Base-by-base conservation (phyloP, 2,888 invertebrate species). In the Polyploca ridens region DNA sequence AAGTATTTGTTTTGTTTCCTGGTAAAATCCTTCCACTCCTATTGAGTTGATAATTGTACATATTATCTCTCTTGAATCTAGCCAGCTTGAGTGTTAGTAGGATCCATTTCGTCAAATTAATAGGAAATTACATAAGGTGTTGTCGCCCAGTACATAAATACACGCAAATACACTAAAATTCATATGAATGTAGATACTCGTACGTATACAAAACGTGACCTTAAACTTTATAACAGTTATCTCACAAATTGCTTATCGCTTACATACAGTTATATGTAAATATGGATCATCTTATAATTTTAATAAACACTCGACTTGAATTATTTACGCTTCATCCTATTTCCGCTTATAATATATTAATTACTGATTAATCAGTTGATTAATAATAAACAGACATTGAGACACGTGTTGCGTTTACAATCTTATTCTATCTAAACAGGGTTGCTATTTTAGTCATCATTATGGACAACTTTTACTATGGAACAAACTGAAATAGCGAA, bases 121-220 rank as follows among this genome's bases (percentile, higher is more conserved):
- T 35, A 35, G 7, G 35, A 35, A 6, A 35, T 35, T 35, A 35
- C 35, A 35, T 35, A 35, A 35, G 5, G 7, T 35, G 35, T 35
- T 35, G 35, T 35, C 35, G 7, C 35, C 35, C 35, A 27, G 5
- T 35, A 10, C 10, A 38, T 10, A 38, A 6, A 16, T 49, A 46
- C 14, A 10, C 10, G 8, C 0, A 38, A 6, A 16, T 49, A 46
- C 14, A 4, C 11, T 46, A 46, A 14, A 13, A 59, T 59, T 41
- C 27, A 27, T 27, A 62, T 8, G 5, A 19, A 41, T 46, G 14
- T 63, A n/a, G n/a, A n/a, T n/a, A 41, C 62, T 58, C 46, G 62
- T 68, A 63, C 62, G 67, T 65, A 65, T 62, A 63, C 44, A 66
- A 72, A 58, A 75, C 70, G 72, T 83, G 79, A 80, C 81, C 76